These are phyloP conservation scores for Crematogaster levior DNA, from an alignment of 2,888 invertebrate genomes.

Conservation along the genomic window DNA sequence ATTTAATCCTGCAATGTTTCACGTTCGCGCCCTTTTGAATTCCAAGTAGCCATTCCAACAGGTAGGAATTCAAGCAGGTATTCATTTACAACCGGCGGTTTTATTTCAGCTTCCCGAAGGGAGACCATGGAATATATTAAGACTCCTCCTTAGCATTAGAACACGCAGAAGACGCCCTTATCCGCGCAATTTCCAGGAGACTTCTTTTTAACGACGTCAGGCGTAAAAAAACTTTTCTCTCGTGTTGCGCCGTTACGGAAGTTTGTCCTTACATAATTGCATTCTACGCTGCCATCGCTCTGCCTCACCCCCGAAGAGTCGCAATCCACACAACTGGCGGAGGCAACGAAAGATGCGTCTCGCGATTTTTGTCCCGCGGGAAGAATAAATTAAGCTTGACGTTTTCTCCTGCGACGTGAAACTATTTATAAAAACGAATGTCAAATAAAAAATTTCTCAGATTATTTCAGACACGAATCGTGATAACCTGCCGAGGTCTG, in stretches of 20 bases:
- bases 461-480: not conserved
- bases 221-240: slow-evolving; percentile 63
- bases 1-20: slow-evolving; percentile 52
- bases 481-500: not conserved
- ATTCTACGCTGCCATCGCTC: slow-evolving; percentile 40
- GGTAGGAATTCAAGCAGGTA: slow-evolving; percentile 54
- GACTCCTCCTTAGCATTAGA: slow-evolving; percentile 38
- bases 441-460: not conserved
- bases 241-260: slow-evolving; percentile 44
- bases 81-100: slow-evolving; percentile 53
- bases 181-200: slow-evolving; percentile 53
- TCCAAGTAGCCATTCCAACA: slow-evolving; percentile 54
- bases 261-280: slow-evolving; percentile 54
- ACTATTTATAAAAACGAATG: not conserved
- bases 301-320: slow-evolving; percentile 2
- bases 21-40: slow-evolving; percentile 54
- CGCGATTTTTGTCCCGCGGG: slow-evolving; percentile 3
- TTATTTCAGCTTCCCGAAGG: slow-evolving; percentile 50
- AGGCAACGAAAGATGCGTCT: not conserved
- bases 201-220: slow-evolving; percentile 60
- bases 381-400: slow-evolving; percentile 6
- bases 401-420: not conserved
- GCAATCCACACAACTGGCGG: slow-evolving; percentile 3
- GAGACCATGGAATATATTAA: slow-evolving; percentile 43
- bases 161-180: slow-evolving; percentile 28